Conservation (phyloP, 2,113 vertebrate genomes). For the Alaudala cheleensis region DNA sequence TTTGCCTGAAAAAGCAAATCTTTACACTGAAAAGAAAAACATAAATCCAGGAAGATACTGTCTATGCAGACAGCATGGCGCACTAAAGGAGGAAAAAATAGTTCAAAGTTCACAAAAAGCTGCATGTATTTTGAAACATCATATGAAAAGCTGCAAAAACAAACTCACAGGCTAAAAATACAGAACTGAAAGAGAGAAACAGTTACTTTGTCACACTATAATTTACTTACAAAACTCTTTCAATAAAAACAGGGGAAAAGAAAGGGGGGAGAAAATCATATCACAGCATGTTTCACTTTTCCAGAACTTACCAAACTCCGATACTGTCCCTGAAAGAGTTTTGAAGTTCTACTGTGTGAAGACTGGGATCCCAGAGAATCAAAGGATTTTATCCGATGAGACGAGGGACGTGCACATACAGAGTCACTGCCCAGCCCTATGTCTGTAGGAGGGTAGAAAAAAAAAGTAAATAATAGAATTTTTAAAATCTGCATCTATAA, state of each 20-base stretch:
- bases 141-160: neutral
- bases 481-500: neutral
- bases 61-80: neutral
- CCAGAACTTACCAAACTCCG: conserved; percentile 90
- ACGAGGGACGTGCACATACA: conserved; percentile 89
- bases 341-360: conserved; percentile 87
- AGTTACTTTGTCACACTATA: neutral
- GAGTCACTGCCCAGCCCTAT: conserved; percentile 96
- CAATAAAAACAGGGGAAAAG: rapidly evolving
- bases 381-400: conserved; percentile 94
- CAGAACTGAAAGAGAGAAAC: neutral
- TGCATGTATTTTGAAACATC: neutral
- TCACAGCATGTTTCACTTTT: neutral
- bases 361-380: conserved; percentile 93
- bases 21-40: neutral
- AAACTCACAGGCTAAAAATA: neutral
- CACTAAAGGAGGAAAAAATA: neutral
- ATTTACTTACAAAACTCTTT: neutral
- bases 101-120: neutral
- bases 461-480: neutral
- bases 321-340: conserved; percentile 94
- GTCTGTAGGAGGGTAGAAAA: conserved; percentile 70
- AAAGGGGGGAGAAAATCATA: rapidly evolving
- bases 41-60: neutral
- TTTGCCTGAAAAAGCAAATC: neutral